Evolutionary conservation across 1,140 invertebrate genomes (phyloP), one percentile per base, ranked within the genome.

Genomic region (Penaeus vannamei): DNA sequence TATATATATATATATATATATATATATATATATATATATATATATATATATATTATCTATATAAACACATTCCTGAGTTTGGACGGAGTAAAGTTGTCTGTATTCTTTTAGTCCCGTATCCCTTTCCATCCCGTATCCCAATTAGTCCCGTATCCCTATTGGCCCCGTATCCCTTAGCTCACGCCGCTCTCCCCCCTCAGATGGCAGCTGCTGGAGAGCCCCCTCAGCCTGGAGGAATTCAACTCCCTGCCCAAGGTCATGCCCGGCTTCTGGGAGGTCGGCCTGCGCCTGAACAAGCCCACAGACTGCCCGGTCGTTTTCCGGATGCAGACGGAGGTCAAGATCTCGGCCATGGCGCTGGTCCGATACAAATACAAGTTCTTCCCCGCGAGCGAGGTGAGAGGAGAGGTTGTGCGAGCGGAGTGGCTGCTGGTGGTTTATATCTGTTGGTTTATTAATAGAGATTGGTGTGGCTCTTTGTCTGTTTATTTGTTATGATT

Each of bases 171-270:
- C 23, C 46, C 29, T 61, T 72, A 46, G 20, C 79, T 36, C 36
- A 26, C n/a, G 19, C 1, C 46, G 10, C 62, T 42, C 17, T 22
- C 5, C 32, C 69, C 64, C 84, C 92, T 91, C 61, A 94, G 93
- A 91, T 95, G 94, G 94, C 94, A 95, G 92, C 93, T 95, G 29
- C 92, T 94, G 84, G 93, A 94, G 89, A 92, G 92, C 86, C 93
- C 94, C 12, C 92, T 94, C 32, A 93, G 93, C 17, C 91, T 95
- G 84, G 92, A 93, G 10, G 93, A 94, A 77, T 95, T 95, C 92
- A 94, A 94, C 60, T 92, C 92, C 77, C 92, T 94, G 26, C 94
- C 94, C 2, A 92, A 93, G 89, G 92, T 93, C 64, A 92, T 92
- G 64, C 92, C 93, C 29, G 89, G 92, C 80, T 93, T 93, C 89